Evolutionary conservation across 1,140 invertebrate species (phyloP).

Genomic region (Penaeus indicus): DNA sequence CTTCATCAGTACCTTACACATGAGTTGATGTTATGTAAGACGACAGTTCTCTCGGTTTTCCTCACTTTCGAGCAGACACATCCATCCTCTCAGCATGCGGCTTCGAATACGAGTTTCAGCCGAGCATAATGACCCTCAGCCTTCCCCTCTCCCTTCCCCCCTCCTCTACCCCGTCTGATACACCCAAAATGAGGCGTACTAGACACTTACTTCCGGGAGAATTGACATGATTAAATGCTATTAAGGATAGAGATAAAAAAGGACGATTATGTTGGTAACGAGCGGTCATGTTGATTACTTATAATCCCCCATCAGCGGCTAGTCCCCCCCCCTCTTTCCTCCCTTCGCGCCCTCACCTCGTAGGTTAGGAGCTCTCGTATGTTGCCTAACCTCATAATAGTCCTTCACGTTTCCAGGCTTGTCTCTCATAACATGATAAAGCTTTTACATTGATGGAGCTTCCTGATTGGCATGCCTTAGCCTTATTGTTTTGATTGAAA

Average conservation of each 20-base stretch:
- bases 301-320: constrained; percentile 27
- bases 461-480: too few species aligned
- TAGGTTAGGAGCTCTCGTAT: neutral
- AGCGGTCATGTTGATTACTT: neutral
- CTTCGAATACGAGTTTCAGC: too few species aligned
- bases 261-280: neutral
- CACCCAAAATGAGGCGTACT: constrained; percentile 13
- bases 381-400: neutral
- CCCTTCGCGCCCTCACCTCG: neutral
- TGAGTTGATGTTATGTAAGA: too few species aligned
- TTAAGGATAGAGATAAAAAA: constrained; percentile 42
- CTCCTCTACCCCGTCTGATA: neutral
- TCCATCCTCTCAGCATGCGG: too few species aligned
- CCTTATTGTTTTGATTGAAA: too few species aligned
- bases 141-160: neutral
- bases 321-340: constrained; percentile 15
- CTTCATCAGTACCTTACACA: too few species aligned
- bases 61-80: too few species aligned
- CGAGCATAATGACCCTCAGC: too few species aligned
- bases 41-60: too few species aligned
- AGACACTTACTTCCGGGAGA: constrained; percentile 31
- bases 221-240: constrained; percentile 46
- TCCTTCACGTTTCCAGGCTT: neutral
- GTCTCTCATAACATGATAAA: neutral
- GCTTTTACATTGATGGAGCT: too few species aligned